Evolutionary conservation across 2,888 invertebrate species (phyloP), one percentile per base, ranked within the genome.

Genomic region (Deilephila elpenor): DNA sequence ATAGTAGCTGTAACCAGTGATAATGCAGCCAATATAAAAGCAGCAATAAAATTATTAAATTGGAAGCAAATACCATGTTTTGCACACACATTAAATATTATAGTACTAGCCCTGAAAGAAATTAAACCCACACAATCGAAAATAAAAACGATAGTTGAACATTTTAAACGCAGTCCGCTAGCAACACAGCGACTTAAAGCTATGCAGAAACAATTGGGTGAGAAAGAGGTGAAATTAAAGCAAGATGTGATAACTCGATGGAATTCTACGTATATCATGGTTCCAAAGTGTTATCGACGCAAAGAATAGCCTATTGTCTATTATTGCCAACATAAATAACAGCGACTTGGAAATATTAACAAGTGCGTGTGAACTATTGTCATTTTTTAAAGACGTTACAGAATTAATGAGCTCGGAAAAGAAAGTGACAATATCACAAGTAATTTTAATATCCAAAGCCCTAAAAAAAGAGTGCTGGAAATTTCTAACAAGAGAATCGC

Each of bases 31-130:
- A 77, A 75, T 37, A 74, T 75, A 2, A 56, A 75, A 74, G 74
- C 75, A 71, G 75, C 77, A 25, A 74, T 75, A 37, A 32, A 14
- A 29, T 25, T 70, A 60, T 59, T 32, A 8, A 59, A 73, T n/a
- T 77, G 75, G 77, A 73, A 72, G 37, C 74, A 74, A 44, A 56
- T 77, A 51, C 73, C 75, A 4, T 77, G 75, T 71, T 77, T 75
- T 37, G 75, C 77, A n/a, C 77, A 75, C 34, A 75, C 74, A 1
- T 4, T 75, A 11, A 77, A 77, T 37, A 32, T 77, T 0, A 70
- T 74, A 19, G 77, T 75, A 3, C 75, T 74, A 1, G 70, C 70
- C 5, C 64, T 75, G n/a, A 64, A 25, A 71, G 70, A 74, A 73
- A 74, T 75, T 25, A 73, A 71, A 62, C 29, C 6, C 0, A 71